Evolutionary conservation across 2,888 invertebrate genomes (phyloP), one percentile per base, ranked within the genome.

Genomic region (Asteroscopus sphinx): DNA sequence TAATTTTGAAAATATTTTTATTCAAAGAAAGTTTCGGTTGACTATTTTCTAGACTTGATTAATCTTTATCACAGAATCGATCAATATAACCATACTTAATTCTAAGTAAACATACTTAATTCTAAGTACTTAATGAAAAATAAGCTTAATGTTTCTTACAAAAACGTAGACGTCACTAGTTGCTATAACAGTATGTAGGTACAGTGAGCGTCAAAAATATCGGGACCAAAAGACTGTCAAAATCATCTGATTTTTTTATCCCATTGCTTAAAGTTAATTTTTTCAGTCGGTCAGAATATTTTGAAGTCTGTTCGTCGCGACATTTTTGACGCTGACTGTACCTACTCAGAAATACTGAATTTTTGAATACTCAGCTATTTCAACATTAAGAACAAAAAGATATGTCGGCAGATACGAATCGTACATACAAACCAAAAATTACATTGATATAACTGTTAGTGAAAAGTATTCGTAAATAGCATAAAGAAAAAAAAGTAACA

Each of bases 11-110:
- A 46, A 32, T 17, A 25, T 44, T 55, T 73, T 69, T 51, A 47
- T 52, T 57, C 30, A 53, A 61, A 41, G 28, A 53, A 48, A 37
- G 13, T 30, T 15, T 48, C 28, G 13, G 3, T 21, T 37, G 32
- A 47, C 39, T 46, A 52, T 40, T 36, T 21, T 39, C 11, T 42
- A 33, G 30, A 47, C 58, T 68, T 59, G 64, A 64, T 73, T 59
- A 37, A 56, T 45, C 48, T 68, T 58, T 79, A 79, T 79, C 78
- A 79, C 76, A 78, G 76, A 70, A 69, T 65, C 49, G 52, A 79
- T 75, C 66, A 60, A 58, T 36, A 53, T 30, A 48, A 21, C n/a
- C 8, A 35, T 35, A 35, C 39, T 53, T 25, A 25, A 25, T 25
- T 25, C 25, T 25, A 25, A 25, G 25, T n/a, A 46, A 41, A 28